Base-by-base conservation (phyloP, 2,113 vertebrate genomes). In the Eubucco bourcierii region DNA sequence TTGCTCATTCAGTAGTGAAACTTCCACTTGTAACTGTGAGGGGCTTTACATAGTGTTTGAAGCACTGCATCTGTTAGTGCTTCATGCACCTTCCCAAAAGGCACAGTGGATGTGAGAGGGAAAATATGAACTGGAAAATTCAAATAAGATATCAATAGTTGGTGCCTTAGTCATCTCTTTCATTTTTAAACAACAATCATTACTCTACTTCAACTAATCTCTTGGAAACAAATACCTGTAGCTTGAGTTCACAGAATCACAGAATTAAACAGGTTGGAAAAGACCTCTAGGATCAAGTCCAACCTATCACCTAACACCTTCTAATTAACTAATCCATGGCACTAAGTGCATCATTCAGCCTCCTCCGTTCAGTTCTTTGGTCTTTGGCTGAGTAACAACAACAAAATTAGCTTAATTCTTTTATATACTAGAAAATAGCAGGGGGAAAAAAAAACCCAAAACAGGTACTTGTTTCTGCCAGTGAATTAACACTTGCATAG, bases 401-500 rank as follows among this genome's bases (percentile, higher is more conserved):
- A 73, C 27, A 70, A 78, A 65, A 94, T 79, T n/a, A 90, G 10
- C 70, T 90, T 90, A 13, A 10, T 47, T 17, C 85, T 94, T 77
- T 84, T n/a, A 64, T 74, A 76, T 70, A 50, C 34, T 61, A 80
- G 59, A 83, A 95, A 74, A 83, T 85, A 88, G 34, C 31, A 74
- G 52, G 50, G 25, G 20, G 29, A 77, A 87, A 88, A 12, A 47
- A 21, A 11, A 18, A 23, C 6, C 13, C 12, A 25, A 23, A 20
- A 24, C 31, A 78, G 78, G 72, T 94, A 82, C 53, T 90, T 82
- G 39, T 75, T 95, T 88, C 75, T 93, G 59, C 95, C 66, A 87
- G 16, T 89, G 73, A 86, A 84, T 94, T 83, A 94, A 84, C 87
- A 94, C 84, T 90, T 90, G 56, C 82, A 70, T 75, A 71, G 84